These are phyloP conservation scores for Drosophila eohydei DNA, from an alignment of 2,888 invertebrate genomes.

Conservation along the genomic window DNA sequence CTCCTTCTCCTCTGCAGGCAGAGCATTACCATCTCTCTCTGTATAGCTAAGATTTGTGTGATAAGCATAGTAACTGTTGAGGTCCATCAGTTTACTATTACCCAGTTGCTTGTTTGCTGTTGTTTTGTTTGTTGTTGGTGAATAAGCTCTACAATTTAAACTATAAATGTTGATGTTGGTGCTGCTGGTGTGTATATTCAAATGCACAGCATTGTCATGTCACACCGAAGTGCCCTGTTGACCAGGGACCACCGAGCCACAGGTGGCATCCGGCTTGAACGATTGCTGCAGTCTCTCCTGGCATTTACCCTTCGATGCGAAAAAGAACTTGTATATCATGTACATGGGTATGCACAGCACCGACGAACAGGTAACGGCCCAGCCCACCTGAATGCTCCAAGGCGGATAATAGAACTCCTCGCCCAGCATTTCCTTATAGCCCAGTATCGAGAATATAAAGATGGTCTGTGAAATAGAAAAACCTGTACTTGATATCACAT, in stretches of 20 bases:
- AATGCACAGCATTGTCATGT: conserved; percentile 81
- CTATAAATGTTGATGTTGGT: conserved; percentile 62
- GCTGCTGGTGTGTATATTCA: conserved; percentile 66
- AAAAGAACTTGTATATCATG: conserved; percentile 90
- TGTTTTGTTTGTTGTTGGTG: conserved; percentile 53
- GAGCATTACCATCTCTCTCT: conserved; percentile 28
- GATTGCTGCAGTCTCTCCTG: conserved; percentile 71
- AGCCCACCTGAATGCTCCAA: conserved; percentile 93
- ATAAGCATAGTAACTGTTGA: conserved; percentile 74
- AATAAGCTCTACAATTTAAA: conserved; percentile 63
- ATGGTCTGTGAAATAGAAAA: conserved; percentile 87
- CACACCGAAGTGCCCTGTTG: conserved; percentile 85
- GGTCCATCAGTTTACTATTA: conserved; percentile 60
- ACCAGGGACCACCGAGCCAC: conserved; percentile 83
- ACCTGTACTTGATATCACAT: neutral
- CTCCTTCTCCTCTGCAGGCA: conserved; percentile 7
- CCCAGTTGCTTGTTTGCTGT: conserved; percentile 26
- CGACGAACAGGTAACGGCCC: conserved; percentile 93
- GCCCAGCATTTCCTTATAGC: conserved; percentile 92
- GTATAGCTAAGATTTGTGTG: conserved; percentile 74
- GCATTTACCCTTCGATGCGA: conserved; percentile 88
- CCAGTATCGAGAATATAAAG: conserved; percentile 92
- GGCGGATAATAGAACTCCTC: conserved; percentile 90
- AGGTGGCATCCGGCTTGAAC: conserved; percentile 80
- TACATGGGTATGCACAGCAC: conserved; percentile 94